Evolutionary conservation across 2,113 vertebrate genomes (phyloP).

Genomic region (Condylura cristata): DNA sequence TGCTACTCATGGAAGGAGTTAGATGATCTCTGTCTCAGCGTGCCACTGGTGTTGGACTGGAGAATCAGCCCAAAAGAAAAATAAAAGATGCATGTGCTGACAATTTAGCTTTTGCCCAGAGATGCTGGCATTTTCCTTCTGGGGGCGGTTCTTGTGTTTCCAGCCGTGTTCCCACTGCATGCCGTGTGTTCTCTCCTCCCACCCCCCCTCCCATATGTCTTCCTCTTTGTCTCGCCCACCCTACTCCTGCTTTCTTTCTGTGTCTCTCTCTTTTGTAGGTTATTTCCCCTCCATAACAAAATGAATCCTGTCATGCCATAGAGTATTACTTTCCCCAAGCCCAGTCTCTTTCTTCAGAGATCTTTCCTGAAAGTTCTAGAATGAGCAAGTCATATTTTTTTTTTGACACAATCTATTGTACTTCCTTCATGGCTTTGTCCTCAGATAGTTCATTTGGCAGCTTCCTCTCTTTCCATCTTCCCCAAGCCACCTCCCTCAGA

Average conservation of each 20-base stretch:
- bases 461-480: background rate
- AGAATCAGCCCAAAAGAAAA: constrained; percentile 49
- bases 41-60: background rate
- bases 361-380: constrained; percentile 72
- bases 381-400: constrained; percentile 55
- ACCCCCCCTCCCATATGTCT: constrained; percentile 78
- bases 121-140: constrained; percentile 71
- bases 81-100: constrained; percentile 67
- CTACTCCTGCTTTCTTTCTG: constrained; percentile 71
- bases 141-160: constrained; percentile 72
- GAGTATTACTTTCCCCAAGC: constrained; percentile 62
- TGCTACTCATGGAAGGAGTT: background rate
- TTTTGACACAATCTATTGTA: constrained; percentile 43
- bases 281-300: constrained; percentile 71
- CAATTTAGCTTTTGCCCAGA: constrained; percentile 66
- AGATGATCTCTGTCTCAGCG: background rate
- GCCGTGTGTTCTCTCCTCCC: constrained; percentile 63
- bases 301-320: constrained; percentile 71
- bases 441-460: constrained; percentile 61
- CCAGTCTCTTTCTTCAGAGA: background rate
- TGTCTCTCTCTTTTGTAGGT: constrained; percentile 67
- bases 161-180: constrained; percentile 62
- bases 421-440: constrained; percentile 62
- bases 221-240: constrained; percentile 73
- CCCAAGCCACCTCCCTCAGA: constrained; percentile 10